These are phyloP conservation scores for Morone chrysops DNA, from an alignment of 2,113 vertebrate species.

Conservation along the genomic window DNA sequence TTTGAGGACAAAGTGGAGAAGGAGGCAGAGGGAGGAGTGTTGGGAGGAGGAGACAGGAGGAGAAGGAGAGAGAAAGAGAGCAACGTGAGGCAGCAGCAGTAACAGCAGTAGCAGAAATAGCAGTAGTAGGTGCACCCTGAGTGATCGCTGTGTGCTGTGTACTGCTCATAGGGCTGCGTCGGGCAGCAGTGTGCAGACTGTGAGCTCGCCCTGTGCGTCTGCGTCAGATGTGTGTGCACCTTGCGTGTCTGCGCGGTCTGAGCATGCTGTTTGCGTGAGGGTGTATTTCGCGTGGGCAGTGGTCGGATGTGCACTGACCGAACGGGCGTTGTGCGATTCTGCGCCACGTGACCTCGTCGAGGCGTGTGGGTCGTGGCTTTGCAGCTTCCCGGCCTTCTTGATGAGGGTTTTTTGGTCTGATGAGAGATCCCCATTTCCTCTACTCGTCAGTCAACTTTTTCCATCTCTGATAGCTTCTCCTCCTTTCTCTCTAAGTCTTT, in stretches of 20 bases:
- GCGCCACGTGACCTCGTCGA: conserved; percentile 48
- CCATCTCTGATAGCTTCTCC: conserved; percentile 67
- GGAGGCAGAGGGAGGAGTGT: conserved; percentile 61
- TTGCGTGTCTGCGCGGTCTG: conserved; percentile 59
- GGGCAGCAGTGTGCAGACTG: conserved; percentile 57
- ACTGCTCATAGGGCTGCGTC: conserved; percentile 52
- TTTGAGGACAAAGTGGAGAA: conserved; percentile 52
- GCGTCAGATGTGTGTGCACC: conserved; percentile 48
- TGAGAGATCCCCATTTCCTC: conserved; percentile 80
- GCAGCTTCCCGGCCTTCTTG: conserved; percentile 63
- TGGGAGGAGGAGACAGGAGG: conserved; percentile 83
- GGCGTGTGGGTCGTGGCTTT: conserved; percentile 55
- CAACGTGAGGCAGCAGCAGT: conserved; percentile 87
- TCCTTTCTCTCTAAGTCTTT: conserved; percentile 71
- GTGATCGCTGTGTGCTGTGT: conserved; percentile 74
- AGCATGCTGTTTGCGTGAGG: conserved; percentile 64
- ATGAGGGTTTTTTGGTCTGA: conserved; percentile 73
- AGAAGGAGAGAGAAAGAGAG: conserved; percentile 90
- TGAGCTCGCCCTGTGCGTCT: conserved; percentile 56
- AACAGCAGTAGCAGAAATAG: conserved; percentile 86
- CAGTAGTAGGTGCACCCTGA: conserved; percentile 84
- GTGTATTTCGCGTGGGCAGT: conserved; percentile 50
- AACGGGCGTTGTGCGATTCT: conserved; percentile 49
- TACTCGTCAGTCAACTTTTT: conserved; percentile 62
- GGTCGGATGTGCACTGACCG: conserved; percentile 67